Base-by-base conservation (phyloP, 2,888 invertebrate species). In the Tetropium fuscum region DNA sequence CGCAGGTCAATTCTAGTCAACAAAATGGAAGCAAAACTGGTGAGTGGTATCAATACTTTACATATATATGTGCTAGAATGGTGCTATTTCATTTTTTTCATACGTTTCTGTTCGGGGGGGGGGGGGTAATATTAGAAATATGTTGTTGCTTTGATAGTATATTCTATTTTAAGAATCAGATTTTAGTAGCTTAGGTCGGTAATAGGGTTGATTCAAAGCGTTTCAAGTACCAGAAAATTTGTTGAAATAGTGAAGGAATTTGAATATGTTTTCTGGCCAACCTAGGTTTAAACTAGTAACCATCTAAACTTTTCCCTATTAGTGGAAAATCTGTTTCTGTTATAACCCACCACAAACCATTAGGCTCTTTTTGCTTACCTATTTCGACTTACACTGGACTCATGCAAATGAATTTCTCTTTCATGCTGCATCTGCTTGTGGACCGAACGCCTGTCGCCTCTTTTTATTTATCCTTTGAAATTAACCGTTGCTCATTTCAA, bases 11-110 rank as follows among this genome's bases (percentile, higher is more conserved):
- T 74, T 73, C 77, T 70, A 75, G 74, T 72, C 81, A 81, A 68
- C 80, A 79, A 72, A 82, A 80, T 70, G 81, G 80, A 72, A 80
- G 77, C 72, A 81, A 81, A 77, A 74, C 77, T 70, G 82, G 82
- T 82, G 81, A 82, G 82, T 82, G 66, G 66, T 70, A 54, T 36
- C 20, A 22, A 18, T 34, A 34, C 13, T 40, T 30, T 8, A 47
- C n/a, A n/a, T 38, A n/a, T 38, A n/a, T 18, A 38, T 19, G 38
- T 38, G 38, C 38, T 38, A 19, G 8, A 38, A 18, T 38, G 38
- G 10, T 18, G 38, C 38, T 18, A 8, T 16, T 16, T n/a, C 5
- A n/a, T 38, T 18, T 38, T 10, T 11, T 36, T 5, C 7, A 11
- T 22, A 41, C 13, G 13, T 45, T 32, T 32, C 16, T 44, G 3